Percentiles rank a stretch among this genome's conserved stretches.
Conservation (phyloP, 2,113 vertebrate genomes). For the Dromas ardeola region DNA sequence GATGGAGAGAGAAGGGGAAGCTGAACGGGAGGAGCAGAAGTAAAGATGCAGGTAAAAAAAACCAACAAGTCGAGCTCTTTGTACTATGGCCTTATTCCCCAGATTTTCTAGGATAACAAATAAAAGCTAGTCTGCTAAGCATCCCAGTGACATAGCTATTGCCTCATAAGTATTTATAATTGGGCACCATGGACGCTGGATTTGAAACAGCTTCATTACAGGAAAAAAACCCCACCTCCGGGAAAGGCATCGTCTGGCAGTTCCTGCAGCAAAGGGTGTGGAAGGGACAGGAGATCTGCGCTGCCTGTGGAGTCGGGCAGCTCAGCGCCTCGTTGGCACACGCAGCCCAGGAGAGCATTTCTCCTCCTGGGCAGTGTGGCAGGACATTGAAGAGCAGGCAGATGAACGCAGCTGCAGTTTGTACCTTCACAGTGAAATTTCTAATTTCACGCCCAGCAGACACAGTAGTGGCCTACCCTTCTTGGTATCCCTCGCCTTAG, state of each 20-base stretch:
- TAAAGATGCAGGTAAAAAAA: background rate
- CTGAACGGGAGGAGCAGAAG: background rate
- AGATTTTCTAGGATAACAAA: background rate
- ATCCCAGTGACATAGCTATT: background rate
- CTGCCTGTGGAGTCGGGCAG: background rate
- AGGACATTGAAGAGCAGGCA: too few species aligned
- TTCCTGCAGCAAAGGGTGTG: background rate
- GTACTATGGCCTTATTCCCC: background rate
- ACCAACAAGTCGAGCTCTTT: accelerated
- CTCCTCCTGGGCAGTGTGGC: accelerated
- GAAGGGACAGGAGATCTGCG: background rate
- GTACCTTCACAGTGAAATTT: accelerated
- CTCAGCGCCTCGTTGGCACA: background rate
- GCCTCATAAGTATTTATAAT: background rate
- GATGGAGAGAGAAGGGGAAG: background rate
- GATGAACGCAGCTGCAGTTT: background rate
- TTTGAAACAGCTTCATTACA: background rate
- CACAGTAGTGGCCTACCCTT: background rate
- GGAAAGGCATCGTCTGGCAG: background rate
- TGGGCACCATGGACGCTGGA: background rate
- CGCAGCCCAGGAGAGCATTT: background rate
- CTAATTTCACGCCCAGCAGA: accelerated
- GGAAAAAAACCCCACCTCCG: accelerated
- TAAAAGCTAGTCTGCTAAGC: background rate
- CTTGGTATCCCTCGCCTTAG: background rate